phyloP scores from a whole-genome alignment of 2,797 vertebrate genomes.

The Borostomias antarcticus region DNA sequence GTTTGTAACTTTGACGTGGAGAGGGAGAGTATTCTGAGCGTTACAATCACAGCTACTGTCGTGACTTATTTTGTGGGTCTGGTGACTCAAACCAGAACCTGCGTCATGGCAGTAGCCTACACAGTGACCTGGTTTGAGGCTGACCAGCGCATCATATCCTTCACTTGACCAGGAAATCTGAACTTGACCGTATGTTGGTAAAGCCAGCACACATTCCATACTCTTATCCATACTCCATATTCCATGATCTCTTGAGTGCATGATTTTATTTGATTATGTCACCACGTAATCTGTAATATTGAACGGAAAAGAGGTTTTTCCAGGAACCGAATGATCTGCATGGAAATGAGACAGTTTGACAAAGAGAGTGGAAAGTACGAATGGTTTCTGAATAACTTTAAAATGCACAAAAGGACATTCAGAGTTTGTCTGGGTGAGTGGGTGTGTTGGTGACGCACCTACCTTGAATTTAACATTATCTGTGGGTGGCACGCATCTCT shows the following conservation, averaged over 20 bases:
- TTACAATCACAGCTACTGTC: background rate
- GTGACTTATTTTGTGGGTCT: background rate
- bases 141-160: background rate
- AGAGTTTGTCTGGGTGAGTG: slow-evolving; percentile 11
- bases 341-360: background rate
- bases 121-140: background rate
- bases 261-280: background rate
- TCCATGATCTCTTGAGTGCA: background rate
- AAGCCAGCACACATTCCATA: background rate
- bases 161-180: background rate
- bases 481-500: background rate
- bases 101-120: background rate
- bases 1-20: slow-evolving; percentile 10
- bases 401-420: slow-evolving; percentile 22
- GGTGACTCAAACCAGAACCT: background rate
- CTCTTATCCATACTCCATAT: background rate
- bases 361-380: slow-evolving; percentile 10
- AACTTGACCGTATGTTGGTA: background rate
- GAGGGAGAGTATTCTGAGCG: background rate
- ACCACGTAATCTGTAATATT: background rate
- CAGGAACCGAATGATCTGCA: too few species aligned
- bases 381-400: slow-evolving; percentile 8
- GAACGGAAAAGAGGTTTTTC: background rate
- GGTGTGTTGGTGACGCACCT: slow-evolving; percentile 14
- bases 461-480: background rate